These are phyloP conservation scores for Tinamus guttatus DNA, from an alignment of 2,113 vertebrate genomes.

Conservation along the genomic window DNA sequence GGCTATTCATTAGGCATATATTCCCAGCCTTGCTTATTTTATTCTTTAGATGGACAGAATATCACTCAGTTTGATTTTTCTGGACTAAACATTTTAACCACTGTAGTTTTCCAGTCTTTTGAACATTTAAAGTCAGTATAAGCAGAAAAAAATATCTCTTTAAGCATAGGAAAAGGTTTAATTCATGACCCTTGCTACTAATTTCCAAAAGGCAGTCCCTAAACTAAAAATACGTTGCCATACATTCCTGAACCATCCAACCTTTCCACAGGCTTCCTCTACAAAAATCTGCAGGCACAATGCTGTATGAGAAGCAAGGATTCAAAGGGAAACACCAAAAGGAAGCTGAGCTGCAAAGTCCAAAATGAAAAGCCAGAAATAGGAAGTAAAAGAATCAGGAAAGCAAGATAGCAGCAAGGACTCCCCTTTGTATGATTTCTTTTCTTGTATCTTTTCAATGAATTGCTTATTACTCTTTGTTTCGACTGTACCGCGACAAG, in stretches of 20 bases:
- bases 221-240: constrained; percentile 54
- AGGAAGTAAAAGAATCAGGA: constrained; percentile 64
- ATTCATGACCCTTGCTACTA: background rate
- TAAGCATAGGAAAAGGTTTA: constrained; percentile 20
- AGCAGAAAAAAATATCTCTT: constrained; percentile 20
- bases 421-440: constrained; percentile 63
- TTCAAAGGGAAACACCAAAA: constrained; percentile 64
- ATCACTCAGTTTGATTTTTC: background rate
- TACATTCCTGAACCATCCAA: constrained; percentile 59
- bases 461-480: constrained; percentile 70
- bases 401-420: constrained; percentile 52
- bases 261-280: constrained; percentile 58
- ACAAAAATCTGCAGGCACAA: constrained; percentile 34
- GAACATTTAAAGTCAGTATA: background rate
- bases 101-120: background rate
- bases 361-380: constrained; percentile 70
- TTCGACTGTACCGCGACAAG: constrained; percentile 15
- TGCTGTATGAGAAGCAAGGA: constrained; percentile 27
- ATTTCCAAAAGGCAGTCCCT: constrained; percentile 17
- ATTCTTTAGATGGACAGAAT: background rate
- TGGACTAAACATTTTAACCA: background rate
- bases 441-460: constrained; percentile 70
- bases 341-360: constrained; percentile 69
- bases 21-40: background rate
- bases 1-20: background rate